Conservation (phyloP, 2,113 vertebrate genomes). For the Amazona vittata region DNA sequence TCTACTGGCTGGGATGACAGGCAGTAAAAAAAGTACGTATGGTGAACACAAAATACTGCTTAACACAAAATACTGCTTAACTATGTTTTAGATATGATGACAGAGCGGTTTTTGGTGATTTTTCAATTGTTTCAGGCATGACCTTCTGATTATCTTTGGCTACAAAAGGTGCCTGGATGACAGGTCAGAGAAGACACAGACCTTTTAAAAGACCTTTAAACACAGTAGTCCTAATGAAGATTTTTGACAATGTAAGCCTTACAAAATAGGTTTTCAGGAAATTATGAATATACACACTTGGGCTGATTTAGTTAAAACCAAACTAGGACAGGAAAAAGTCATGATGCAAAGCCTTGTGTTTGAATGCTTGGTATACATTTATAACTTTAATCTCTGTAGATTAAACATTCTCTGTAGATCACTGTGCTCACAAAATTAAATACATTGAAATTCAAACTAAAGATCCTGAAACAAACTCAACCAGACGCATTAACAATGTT, state of each 20-base stretch:
- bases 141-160: not conserved
- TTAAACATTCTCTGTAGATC: not conserved
- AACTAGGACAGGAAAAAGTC: not conserved
- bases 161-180: not conserved
- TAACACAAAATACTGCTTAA: not conserved
- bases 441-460: slow-evolving; percentile 22
- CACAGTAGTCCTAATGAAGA: not conserved
- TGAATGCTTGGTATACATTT: not conserved
- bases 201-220: not conserved
- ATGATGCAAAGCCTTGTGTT: not conserved
- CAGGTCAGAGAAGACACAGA: not conserved
- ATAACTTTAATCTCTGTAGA: slow-evolving; percentile 2
- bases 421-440: not conserved
- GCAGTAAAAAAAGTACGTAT: not conserved
- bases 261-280: not conserved
- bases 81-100: not conserved
- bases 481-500: slow-evolving; percentile 43
- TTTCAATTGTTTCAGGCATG: not conserved
- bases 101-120: not conserved
- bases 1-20: not conserved
- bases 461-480: slow-evolving; percentile 36
- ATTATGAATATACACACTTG: not conserved
- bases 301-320: not conserved
- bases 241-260: not conserved
- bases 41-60: not conserved